Percentiles rank a stretch among this genome's conserved stretches.
Conservation (phyloP, 1,140 invertebrate genomes). For the Zaprionus davidi region DNA sequence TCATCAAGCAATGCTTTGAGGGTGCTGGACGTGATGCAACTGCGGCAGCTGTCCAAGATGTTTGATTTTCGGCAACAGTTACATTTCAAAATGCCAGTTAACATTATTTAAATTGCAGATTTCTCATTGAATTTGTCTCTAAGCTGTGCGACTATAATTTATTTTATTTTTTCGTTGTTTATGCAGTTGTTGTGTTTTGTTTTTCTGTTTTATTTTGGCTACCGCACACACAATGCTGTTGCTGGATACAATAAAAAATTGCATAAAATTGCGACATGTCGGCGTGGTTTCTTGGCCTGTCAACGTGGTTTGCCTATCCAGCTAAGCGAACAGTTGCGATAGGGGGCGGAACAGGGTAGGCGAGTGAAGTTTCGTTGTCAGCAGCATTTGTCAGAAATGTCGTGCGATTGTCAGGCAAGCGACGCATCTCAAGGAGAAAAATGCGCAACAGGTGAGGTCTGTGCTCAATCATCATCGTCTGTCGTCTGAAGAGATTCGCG, state of each 20-base stretch:
- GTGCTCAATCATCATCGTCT: conserved; percentile 29
- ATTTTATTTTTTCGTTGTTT: conserved; percentile 38
- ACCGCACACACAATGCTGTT: conserved; percentile 38
- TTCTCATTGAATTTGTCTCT: conserved; percentile 77
- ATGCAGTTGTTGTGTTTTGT: conserved; percentile 38
- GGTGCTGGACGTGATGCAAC: conserved; percentile 57
- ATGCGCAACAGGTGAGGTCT: conserved; percentile 60
- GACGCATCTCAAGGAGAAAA: conserved; percentile 44
- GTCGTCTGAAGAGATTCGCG: conserved; percentile 7
- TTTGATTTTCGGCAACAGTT: conserved; percentile 47
- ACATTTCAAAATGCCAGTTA: conserved; percentile 73
- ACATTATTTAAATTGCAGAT: conserved; percentile 80
- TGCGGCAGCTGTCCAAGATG: conserved; percentile 59
- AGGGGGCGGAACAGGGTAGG: background rate
- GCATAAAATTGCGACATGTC: conserved; percentile 72
- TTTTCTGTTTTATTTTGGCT: conserved; percentile 15
- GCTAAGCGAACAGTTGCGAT: conserved; percentile 36
- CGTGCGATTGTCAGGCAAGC: conserved; percentile 70
- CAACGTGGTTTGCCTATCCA: conserved; percentile 67
- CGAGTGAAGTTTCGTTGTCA: conserved; percentile 64
- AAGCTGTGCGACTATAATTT: conserved; percentile 74
- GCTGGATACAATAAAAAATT: conserved; percentile 45
- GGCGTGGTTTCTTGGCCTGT: conserved; percentile 54
- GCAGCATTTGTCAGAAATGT: conserved; percentile 77
- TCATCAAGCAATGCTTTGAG: background rate